Evolutionary conservation across 2,888 invertebrate species (phyloP), one percentile per base, ranked within the genome.

Genomic region (Balanococcus diminutus): DNA sequence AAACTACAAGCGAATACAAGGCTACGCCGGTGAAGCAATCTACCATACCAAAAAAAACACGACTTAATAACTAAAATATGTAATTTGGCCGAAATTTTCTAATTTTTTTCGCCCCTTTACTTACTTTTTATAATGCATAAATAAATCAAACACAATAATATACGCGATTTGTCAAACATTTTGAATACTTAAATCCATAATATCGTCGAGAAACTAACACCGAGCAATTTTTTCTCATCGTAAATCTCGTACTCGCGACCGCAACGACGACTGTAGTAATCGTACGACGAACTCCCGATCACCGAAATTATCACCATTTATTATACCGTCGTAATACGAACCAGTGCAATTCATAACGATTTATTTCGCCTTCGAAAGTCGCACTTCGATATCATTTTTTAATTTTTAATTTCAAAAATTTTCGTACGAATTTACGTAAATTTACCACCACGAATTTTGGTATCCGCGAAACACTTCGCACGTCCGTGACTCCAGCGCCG

Each of bases 121-220:
- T 82, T 56, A 82, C 82, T 82, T 56, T 82, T 82, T 51, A 82
- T 56, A 25, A 82, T 82, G 16, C 56, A 82, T 82, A 82, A 56
- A 56, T 51, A 82, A 46, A 82, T 82, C 82, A 82, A 56, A 31
- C 82, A 82, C 82, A 82, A 28, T 31, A 82, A 82, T 31, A 82
- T 9, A 25, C 82, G 46, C 51, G 31, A 82, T 46, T 82, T 82
- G 31, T 82, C 56, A 82, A 82, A 56, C 82, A 82, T 82, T 28
- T 56, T 82, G 46, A 46, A 42, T 42, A 46, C 82, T 28, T 61
- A n/a, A 72, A 36, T 36, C 75, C 75, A 79, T 79, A 25, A 32
- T 32, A 36, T 9, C 75, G 36, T 79, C 36, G 19, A 9, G 31
- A 72, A 79, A 36, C 6, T 4, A 16, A 67, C 31, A n/a, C n/a